Percentiles rank a stretch among this genome's conserved stretches.
Conservation (phyloP, 2,797 vertebrate species). For the Tympanoctomys barrerae region DNA sequence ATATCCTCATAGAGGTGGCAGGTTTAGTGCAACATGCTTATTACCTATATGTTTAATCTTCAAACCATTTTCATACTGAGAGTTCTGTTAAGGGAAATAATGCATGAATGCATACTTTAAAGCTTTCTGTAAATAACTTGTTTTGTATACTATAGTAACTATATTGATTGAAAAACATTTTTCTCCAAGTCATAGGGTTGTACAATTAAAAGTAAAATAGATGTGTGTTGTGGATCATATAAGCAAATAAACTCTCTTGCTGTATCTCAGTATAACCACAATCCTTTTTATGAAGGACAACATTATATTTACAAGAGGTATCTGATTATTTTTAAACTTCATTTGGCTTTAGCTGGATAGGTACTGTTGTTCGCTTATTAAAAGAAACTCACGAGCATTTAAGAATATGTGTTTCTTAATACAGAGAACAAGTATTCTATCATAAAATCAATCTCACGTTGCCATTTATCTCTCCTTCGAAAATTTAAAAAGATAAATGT, state of each 20-base stretch:
- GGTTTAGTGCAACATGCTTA: not conserved
- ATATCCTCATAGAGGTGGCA: not conserved
- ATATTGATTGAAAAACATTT: not conserved
- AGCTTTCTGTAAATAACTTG: not conserved
- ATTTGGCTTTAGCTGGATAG: not conserved
- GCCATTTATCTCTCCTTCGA: not conserved
- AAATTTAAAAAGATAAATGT: not conserved
- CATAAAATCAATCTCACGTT: not conserved
- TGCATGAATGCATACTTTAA: not conserved
- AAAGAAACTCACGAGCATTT: not conserved
- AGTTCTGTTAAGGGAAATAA: not conserved
- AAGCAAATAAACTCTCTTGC: not conserved
- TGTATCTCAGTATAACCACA: not conserved
- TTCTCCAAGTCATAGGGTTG: not conserved
- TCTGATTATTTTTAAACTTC: slow-evolving; percentile 11
- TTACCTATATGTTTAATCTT: not conserved
- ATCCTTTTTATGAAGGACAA: not conserved
- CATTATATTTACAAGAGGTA: not conserved
- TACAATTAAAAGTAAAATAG: not conserved
- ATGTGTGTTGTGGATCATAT: not conserved
- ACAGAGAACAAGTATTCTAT: not conserved
- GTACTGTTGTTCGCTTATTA: not conserved
- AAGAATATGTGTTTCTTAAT: not conserved
- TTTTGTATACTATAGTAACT: not conserved
- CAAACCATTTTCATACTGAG: not conserved